These are phyloP conservation scores for Fukomys damarensis DNA, from an alignment of 2,113 vertebrate species.

Conservation along the genomic window DNA sequence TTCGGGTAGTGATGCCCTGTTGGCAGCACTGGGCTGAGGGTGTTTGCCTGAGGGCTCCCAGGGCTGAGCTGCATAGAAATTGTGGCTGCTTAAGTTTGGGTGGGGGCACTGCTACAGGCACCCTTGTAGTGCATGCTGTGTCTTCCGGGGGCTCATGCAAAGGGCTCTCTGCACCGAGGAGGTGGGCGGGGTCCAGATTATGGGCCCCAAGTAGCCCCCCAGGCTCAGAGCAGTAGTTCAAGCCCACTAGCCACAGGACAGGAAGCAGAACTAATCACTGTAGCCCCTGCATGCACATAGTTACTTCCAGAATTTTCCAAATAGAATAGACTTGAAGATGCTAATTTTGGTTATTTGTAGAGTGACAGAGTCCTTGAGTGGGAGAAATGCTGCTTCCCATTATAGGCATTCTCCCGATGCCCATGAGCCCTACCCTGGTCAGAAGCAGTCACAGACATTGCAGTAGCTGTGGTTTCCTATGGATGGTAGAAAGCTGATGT, in stretches of 20 bases:
- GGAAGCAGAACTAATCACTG: fast-evolving
- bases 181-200: background rate
- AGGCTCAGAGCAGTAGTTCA: background rate
- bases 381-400: background rate
- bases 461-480: background rate
- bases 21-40: fast-evolving
- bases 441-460: background rate
- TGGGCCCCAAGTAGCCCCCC: background rate
- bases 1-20: conserved; percentile 85
- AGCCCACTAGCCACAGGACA: background rate
- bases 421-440: no score
- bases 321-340: background rate
- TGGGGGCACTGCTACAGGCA: background rate
- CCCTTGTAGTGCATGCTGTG: background rate
- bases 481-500: background rate
- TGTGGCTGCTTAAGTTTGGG: fast-evolving
- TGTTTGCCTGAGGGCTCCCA: no score
- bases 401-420: background rate
- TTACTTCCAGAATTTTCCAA: background rate
- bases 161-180: background rate
- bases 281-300: background rate
- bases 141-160: background rate
- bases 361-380: background rate
- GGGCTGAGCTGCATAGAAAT: background rate
- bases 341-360: background rate